Evolutionary conservation across 2,888 invertebrate species (phyloP).

Genomic region (Calliphora vomitoria): DNA sequence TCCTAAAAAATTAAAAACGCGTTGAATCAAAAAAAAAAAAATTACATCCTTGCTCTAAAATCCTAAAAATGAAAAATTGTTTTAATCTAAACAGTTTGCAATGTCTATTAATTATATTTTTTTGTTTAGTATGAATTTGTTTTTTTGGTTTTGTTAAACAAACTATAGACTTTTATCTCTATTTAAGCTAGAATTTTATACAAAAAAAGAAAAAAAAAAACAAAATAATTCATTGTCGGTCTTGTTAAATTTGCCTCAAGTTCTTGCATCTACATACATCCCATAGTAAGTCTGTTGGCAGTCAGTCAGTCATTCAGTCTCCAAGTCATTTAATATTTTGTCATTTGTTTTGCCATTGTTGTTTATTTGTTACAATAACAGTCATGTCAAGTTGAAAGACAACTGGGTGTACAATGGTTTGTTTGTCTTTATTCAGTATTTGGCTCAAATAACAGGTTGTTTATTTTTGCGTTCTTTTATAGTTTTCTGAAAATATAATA

Average conservation of each 20-base stretch:
- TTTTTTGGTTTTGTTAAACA: neutral
- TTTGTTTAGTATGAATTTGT: neutral
- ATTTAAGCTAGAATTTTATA: neutral
- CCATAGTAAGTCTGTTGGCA: neutral
- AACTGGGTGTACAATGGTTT: constrained; percentile 23
- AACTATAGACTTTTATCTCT: neutral
- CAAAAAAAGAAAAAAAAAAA: neutral
- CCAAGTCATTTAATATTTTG: constrained; percentile 22
- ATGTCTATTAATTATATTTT: neutral
- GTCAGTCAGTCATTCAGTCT: constrained; percentile 10
- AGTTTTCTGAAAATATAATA: neutral
- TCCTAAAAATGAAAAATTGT: neutral
- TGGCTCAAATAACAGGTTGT: constrained; percentile 40
- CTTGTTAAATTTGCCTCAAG: constrained; percentile 24
- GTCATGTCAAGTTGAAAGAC: constrained; percentile 55
- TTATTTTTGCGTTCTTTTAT: neutral
- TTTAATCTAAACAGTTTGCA: neutral
- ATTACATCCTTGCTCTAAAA: neutral
- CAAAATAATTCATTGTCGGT: constrained; percentile 1
- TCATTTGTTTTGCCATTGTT: constrained; percentile 12
- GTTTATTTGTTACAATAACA: constrained; percentile 56
- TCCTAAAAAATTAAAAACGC: neutral
- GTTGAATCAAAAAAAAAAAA: neutral
- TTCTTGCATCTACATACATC: neutral
- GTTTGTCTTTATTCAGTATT: constrained; percentile 24